A percentile compares a stretch with the other conserved stretches of the same genome.
Conservation (phyloP, 1,140 invertebrate genomes). For the Drosophila leontia region DNA sequence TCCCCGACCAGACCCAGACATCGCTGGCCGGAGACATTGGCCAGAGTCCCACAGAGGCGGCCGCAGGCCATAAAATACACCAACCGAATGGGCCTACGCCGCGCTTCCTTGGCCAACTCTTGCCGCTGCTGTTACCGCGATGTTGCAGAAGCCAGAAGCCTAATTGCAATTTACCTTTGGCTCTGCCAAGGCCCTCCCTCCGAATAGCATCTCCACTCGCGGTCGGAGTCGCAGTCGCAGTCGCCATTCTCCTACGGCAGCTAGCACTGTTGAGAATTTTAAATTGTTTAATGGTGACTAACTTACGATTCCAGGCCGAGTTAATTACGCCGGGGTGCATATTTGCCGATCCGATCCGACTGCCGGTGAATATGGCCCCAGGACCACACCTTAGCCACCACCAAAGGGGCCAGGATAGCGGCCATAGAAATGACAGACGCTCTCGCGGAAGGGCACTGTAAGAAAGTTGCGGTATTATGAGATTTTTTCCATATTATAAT, state of each 20-base stretch:
- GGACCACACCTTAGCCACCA: constrained; percentile 48
- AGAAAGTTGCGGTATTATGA: not conserved
- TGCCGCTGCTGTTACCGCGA: constrained; percentile 19
- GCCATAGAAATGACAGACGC: constrained; percentile 46
- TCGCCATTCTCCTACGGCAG: constrained; percentile 24
- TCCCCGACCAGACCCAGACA: constrained; percentile 29
- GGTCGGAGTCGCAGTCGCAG: not conserved
- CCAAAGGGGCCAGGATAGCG: constrained; percentile 10
- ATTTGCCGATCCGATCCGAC: constrained; percentile 66
- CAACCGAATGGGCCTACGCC: constrained; percentile 65
- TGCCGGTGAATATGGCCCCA: constrained; percentile 33
- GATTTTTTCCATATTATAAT: too few species aligned
- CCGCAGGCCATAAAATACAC: constrained; percentile 77
- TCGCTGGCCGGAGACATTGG: constrained; percentile 56
- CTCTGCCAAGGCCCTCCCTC: constrained; percentile 45
- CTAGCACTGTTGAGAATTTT: constrained; percentile 76
- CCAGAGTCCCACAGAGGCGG: constrained; percentile 44
- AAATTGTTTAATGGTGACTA: constrained; percentile 84
- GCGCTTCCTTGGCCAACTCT: constrained; percentile 24
- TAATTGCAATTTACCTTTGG: constrained; percentile 81
- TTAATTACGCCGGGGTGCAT: constrained; percentile 82
- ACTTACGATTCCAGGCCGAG: constrained; percentile 81
- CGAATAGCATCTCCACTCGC: constrained; percentile 10
- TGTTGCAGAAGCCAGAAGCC: constrained; percentile 76
- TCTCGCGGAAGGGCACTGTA: constrained; percentile 3